A percentile compares a stretch with the other conserved stretches of the same genome.
phyloP scores from a whole-genome alignment of 2,113 vertebrate species.

The Sapayoa aenigma region DNA sequence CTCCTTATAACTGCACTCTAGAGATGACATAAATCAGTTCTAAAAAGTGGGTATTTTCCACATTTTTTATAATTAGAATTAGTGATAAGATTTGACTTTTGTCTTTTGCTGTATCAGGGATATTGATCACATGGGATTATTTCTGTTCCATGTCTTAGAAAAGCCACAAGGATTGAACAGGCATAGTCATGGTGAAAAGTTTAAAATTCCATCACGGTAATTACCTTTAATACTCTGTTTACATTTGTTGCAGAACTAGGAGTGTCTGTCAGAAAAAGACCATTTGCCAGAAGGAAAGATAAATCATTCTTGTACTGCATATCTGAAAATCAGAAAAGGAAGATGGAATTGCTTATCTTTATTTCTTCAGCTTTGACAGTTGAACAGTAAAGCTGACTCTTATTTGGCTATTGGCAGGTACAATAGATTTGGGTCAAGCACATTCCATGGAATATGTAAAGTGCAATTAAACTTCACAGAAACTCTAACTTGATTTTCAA shows the following conservation, averaged over 20 bases:
- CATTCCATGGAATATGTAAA: background rate
- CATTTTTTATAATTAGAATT: background rate
- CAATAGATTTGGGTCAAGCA: background rate
- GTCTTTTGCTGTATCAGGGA: background rate
- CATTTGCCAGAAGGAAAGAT: background rate
- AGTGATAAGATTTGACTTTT: background rate
- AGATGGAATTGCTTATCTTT: background rate
- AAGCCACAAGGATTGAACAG: background rate
- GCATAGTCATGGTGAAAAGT: background rate
- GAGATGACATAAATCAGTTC: background rate
- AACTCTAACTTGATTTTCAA: background rate
- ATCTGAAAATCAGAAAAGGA: background rate
- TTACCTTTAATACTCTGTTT: background rate
- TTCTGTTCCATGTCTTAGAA: background rate
- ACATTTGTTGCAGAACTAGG: background rate
- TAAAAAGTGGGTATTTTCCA: background rate
- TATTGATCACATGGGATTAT: background rate
- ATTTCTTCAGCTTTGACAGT: background rate
- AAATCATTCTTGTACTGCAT: background rate
- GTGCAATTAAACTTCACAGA: background rate
- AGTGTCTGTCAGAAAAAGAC: background rate
- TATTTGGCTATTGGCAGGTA: background rate
- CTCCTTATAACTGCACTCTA: accelerated
- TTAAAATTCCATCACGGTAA: background rate
- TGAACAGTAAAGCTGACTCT: background rate